Conservation (phyloP, 2,113 vertebrate genomes). For the Psettodes erumei region DNA sequence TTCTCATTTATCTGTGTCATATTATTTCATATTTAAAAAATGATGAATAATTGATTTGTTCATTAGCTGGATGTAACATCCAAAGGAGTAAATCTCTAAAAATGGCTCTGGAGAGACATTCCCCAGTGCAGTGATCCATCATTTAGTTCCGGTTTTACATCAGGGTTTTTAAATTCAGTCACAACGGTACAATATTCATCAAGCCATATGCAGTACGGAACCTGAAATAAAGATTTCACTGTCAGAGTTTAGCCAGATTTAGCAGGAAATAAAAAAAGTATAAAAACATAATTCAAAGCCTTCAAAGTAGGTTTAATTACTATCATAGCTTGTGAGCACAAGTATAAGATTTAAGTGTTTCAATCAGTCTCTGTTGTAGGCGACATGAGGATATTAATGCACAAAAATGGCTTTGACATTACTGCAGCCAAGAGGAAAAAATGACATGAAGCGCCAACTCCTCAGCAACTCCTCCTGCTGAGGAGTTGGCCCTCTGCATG, state of each 20-base stretch:
- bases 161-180: constrained; percentile 33
- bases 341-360: no score
- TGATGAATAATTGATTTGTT: constrained; percentile 80
- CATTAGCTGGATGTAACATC: constrained; percentile 77
- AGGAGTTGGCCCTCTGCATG: no score
- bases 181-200: constrained; percentile 42
- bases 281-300: no score
- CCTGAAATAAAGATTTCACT: not conserved
- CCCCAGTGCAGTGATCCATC: constrained; percentile 67
- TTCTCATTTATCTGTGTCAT: constrained; percentile 56
- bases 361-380: no score
- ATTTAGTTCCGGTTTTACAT: constrained; percentile 47
- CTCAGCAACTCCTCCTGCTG: no score
- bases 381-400: no score
- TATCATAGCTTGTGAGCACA: no score
- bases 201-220: not conserved
- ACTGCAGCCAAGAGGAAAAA: no score
- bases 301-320: no score
- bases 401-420: no score
- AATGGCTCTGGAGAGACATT: constrained; percentile 70
- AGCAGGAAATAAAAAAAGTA: no score
- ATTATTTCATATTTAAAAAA: constrained; percentile 58
- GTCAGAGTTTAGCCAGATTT: not conserved
- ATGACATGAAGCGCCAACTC: no score
- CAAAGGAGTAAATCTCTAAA: constrained; percentile 77